Evolutionary conservation across 35 echinoderm and acorn worm genomes (phyloP).

Genomic region (Diadema setosum): DNA sequence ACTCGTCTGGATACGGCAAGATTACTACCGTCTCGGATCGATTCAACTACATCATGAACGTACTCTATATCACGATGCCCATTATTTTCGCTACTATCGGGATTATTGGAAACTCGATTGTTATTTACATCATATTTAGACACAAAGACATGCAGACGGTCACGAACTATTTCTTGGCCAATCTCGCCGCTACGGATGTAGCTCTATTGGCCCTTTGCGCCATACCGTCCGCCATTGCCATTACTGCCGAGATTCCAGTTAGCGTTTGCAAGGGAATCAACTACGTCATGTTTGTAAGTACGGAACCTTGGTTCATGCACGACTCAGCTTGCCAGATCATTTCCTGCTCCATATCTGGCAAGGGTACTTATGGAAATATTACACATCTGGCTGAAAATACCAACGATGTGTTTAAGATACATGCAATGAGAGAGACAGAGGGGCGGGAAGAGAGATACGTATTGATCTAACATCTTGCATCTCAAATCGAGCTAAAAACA

Average conservation of each 20-base stretch:
- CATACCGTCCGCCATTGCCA: slow-evolving; percentile 25
- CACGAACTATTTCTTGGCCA: slow-evolving; percentile 77
- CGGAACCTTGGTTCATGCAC: neutral
- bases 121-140: slow-evolving; percentile 63
- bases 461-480: too few relatives aligned
- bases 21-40: neutral
- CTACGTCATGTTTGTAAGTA: slow-evolving; percentile 77
- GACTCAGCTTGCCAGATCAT: too few relatives aligned
- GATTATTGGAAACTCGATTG: slow-evolving; percentile 44
- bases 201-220: slow-evolving; percentile 32
- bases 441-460: too few relatives aligned
- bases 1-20: neutral
- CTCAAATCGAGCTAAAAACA: too few relatives aligned
- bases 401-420: too few relatives aligned
- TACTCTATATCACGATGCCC: neutral
- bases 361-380: too few relatives aligned
- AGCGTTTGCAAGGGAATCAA: slow-evolving; percentile 52
- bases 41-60: neutral
- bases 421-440: too few relatives aligned
- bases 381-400: too few relatives aligned
- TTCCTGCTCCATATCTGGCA: too few relatives aligned
- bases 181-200: slow-evolving; percentile 64
- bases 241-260: neutral
- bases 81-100: slow-evolving; percentile 40
- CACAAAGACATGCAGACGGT: slow-evolving; percentile 72